These are phyloP conservation scores for Azorinus chamasolen DNA, from an alignment of 2,888 invertebrate species.

Conservation along the genomic window DNA sequence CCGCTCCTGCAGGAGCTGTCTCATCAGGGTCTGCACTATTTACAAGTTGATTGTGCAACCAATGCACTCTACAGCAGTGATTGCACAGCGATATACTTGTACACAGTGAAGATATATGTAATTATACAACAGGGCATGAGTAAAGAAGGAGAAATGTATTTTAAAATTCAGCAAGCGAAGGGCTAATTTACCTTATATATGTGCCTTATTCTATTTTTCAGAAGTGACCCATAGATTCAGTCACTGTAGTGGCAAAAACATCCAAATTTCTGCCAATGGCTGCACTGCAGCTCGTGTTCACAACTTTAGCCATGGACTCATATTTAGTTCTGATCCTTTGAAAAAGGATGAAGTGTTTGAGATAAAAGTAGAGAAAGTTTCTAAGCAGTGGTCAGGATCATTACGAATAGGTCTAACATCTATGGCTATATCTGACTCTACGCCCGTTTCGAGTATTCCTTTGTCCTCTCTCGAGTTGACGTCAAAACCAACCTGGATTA, in stretches of 20 bases:
- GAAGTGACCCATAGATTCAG: slow-evolving; percentile 86
- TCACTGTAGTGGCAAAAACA: slow-evolving; percentile 89
- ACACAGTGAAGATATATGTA: too few species aligned
- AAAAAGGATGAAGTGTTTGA: slow-evolving; percentile 93
- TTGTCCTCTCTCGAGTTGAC: slow-evolving; percentile 79
- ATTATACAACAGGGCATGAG: too few species aligned
- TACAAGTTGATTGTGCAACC: too few species aligned
- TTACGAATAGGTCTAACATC: slow-evolving; percentile 96
- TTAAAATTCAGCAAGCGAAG: too few species aligned
- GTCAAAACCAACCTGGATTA: slow-evolving; percentile 84
- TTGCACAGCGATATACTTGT: too few species aligned
- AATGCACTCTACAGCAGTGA: too few species aligned
- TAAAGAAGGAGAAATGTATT: too few species aligned
- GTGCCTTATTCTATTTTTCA: too few species aligned
- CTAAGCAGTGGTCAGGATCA: slow-evolving; percentile 96
- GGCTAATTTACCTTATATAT: too few species aligned
- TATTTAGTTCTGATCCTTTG: slow-evolving; percentile 92
- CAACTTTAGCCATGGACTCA: slow-evolving; percentile 89
- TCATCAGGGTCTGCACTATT: too few species aligned
- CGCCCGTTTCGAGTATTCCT: slow-evolving; percentile 88
- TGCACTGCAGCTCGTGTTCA: slow-evolving; percentile 89
- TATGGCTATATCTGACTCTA: slow-evolving; percentile 89
- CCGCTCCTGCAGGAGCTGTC: too few species aligned
- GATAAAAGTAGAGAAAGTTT: slow-evolving; percentile 93
- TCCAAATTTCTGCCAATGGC: slow-evolving; percentile 90